phyloP scores from a whole-genome alignment of 53 echinoderm and acorn worm species.

The Astropecten irregularis region DNA sequence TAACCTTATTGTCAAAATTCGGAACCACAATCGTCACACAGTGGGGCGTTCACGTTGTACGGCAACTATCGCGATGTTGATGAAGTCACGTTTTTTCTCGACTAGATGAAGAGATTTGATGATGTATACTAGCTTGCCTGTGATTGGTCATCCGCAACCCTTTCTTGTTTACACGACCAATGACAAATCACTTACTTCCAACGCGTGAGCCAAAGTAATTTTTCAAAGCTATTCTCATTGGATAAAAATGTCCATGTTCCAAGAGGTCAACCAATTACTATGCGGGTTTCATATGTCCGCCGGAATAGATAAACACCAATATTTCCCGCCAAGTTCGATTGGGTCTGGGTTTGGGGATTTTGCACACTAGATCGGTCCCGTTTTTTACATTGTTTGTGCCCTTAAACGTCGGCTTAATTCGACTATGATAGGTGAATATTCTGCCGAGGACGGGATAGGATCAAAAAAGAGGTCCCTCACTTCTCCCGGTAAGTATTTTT shows the following conservation, averaged over 20 bases:
- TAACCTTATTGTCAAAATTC: no score
- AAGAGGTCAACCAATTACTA: constrained; percentile 5
- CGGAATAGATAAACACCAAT: not conserved
- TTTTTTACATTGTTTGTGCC: not conserved
- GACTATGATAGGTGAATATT: constrained; percentile 51
- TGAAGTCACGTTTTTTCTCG: constrained; percentile 1
- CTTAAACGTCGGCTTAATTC: no score
- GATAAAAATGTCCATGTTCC: not conserved
- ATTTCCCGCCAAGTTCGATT: constrained; percentile 64
- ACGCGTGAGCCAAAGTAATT: not conserved
- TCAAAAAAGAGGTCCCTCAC: constrained; percentile 59
- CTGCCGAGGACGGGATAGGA: constrained; percentile 19
- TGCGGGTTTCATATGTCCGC: not conserved
- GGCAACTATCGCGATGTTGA: not conserved
- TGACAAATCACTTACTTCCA: not conserved
- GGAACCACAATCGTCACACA: no score
- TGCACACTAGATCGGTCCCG: not conserved
- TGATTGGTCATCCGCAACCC: not conserved
- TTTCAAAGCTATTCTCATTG: not conserved
- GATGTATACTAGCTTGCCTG: not conserved
- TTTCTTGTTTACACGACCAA: not conserved
- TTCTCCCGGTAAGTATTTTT: constrained; percentile 48
- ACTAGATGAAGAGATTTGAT: not conserved
- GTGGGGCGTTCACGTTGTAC: not conserved
- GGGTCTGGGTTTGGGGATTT: constrained; percentile 10